A percentile compares a stretch with the other conserved stretches of the same genome.
Evolutionary conservation across 2,113 vertebrate species (phyloP).

Genomic region (Corythaeola cristata): DNA sequence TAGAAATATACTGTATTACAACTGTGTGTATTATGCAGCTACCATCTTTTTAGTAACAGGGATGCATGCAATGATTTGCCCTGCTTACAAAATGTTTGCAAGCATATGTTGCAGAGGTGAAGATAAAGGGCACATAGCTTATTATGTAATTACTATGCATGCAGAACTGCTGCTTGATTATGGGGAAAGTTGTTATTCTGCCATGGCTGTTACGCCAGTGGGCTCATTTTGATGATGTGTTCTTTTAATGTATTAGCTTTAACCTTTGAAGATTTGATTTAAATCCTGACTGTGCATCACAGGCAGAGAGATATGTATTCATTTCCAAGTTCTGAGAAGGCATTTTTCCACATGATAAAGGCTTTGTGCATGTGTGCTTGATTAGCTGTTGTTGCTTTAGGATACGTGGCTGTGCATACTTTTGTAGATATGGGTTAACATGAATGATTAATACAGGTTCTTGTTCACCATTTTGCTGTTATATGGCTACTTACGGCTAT

Average conservation of each 20-base stretch:
- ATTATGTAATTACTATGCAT: neutral
- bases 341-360: neutral
- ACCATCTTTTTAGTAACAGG: neutral
- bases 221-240: neutral
- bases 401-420: neutral
- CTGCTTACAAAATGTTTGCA: neutral
- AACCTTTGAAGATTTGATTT: neutral
- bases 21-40: neutral
- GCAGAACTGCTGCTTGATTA: neutral
- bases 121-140: neutral
- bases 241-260: neutral
- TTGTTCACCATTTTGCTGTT: neutral
- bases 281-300: neutral
- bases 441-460: neutral
- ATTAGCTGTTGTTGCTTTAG: neutral
- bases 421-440: neutral
- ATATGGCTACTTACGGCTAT: neutral
- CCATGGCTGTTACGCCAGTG: neutral
- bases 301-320: neutral
- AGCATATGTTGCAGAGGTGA: neutral
- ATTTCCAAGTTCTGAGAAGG: neutral
- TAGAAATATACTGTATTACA: fast-evolving
- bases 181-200: neutral
- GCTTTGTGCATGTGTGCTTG: neutral
- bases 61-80: neutral